phyloP scores from a whole-genome alignment of 2,113 vertebrate species.

The Gymnarchus niloticus region DNA sequence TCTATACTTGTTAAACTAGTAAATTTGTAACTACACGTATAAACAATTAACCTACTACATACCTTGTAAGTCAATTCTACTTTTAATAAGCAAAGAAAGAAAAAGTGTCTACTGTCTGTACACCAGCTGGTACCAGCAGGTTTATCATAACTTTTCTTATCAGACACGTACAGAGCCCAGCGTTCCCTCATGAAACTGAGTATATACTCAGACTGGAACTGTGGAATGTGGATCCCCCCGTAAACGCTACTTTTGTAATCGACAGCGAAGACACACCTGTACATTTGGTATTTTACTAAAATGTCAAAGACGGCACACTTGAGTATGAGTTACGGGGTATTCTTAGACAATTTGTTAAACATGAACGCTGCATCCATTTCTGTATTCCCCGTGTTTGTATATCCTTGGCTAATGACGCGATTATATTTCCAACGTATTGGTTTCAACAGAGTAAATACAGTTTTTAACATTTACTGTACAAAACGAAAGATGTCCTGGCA shows the following conservation, averaged over 20 bases:
- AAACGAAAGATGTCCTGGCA: too few relatives aligned
- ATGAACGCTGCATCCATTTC: not conserved
- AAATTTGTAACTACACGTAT: too few relatives aligned
- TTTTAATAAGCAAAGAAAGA: not conserved
- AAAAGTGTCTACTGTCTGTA: not conserved
- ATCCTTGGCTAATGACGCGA: too few relatives aligned
- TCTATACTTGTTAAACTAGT: not conserved
- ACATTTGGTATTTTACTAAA: not conserved
- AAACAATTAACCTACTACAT: too few relatives aligned
- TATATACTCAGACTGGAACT: too few relatives aligned
- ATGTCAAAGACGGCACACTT: not conserved
- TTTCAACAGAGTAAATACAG: too few relatives aligned
- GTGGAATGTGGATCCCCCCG: too few relatives aligned
- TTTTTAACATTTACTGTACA: too few relatives aligned
- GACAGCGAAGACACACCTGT: not conserved
- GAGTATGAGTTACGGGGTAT: not conserved
- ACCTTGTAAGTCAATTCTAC: not conserved
- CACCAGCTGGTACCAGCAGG: too few relatives aligned
- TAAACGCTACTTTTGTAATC: not conserved
- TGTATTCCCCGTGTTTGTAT: too few relatives aligned
- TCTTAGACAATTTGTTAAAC: not conserved
- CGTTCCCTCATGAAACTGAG: too few relatives aligned
- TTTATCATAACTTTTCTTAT: not conserved
- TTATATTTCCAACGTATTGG: too few relatives aligned
- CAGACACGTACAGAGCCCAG: not conserved